These are phyloP conservation scores for Phocoena sinus DNA, from an alignment of 2,113 vertebrate species.

Conservation along the genomic window DNA sequence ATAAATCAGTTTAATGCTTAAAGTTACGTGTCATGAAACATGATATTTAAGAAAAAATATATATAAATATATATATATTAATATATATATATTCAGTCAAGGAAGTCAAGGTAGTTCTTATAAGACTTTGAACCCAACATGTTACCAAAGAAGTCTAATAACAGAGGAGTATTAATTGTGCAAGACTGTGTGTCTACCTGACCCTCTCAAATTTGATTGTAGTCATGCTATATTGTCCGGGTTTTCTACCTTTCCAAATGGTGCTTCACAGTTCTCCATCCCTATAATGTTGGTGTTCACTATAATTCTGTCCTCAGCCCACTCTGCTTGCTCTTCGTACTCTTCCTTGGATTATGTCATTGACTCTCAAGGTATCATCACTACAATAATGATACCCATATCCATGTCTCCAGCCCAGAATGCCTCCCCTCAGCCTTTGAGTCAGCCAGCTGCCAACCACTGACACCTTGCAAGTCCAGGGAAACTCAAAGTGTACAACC, in stretches of 20 bases:
- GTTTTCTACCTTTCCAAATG: neutral
- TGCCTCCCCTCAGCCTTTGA: neutral
- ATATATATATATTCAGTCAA: neutral
- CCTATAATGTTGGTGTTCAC: fast-evolving
- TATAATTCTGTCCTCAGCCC: neutral
- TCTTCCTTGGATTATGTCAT: neutral
- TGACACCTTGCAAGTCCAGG: neutral
- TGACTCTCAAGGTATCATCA: neutral
- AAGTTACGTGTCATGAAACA: neutral
- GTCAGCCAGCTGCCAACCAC: too few relatives aligned
- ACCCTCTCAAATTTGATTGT: neutral
- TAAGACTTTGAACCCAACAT: neutral
- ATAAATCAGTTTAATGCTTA: neutral
- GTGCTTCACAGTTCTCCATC: neutral
- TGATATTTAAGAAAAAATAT: neutral
- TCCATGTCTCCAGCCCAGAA: neutral
- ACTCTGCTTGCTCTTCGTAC: neutral
- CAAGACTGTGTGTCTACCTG: neutral
- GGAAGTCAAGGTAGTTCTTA: neutral
- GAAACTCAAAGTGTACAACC: neutral
- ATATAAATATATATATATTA: neutral
- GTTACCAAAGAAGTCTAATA: neutral
- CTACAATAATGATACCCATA: neutral
- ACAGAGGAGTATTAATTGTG: neutral
- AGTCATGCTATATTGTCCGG: neutral